Evolutionary conservation across 2,888 invertebrate genomes (phyloP).

Genomic region (Ormyrus pomaceus): DNA sequence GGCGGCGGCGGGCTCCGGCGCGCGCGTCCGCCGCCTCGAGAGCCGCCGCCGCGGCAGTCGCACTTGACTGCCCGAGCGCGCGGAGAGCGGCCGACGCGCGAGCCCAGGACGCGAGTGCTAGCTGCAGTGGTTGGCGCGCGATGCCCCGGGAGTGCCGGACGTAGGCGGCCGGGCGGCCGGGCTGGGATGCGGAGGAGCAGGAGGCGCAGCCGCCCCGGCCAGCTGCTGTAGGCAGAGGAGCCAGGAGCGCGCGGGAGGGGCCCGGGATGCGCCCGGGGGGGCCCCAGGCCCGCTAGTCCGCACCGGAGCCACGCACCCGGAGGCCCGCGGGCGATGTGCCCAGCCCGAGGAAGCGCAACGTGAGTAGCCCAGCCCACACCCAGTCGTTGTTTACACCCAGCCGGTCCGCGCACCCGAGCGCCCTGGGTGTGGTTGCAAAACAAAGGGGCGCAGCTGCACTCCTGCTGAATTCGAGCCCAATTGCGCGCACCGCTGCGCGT

Average conservation of each 20-base stretch:
- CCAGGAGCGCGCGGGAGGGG: constrained; percentile 26
- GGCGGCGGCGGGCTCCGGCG: constrained; percentile 11
- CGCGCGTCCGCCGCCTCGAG: constrained; percentile 32
- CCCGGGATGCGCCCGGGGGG: constrained; percentile 44
- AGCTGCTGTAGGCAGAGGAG: constrained; percentile 48
- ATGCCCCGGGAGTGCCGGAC: constrained; percentile 16
- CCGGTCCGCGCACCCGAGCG: too few species aligned
- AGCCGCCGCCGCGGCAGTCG: constrained; percentile 46
- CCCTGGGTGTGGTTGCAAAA: too few species aligned
- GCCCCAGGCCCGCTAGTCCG: constrained; percentile 63
- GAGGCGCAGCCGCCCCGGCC: background rate
- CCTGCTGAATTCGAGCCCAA: too few species aligned
- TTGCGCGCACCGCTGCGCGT: too few species aligned
- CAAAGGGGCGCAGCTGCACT: too few species aligned
- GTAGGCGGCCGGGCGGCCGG: background rate
- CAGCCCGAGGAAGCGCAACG: constrained; percentile 75
- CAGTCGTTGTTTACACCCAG: too few species aligned
- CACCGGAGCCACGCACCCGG: constrained; percentile 60
- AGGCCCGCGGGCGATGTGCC: constrained; percentile 76
- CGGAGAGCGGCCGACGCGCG: constrained; percentile 25
- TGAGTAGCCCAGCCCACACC: constrained; percentile 62
- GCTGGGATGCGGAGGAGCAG: background rate
- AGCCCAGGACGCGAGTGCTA: constrained; percentile 62
- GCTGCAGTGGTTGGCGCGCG: background rate
- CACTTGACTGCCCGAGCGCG: constrained; percentile 13